Base-by-base conservation (phyloP, 2,113 vertebrate genomes). In the Seriola aureovittata region DNA sequence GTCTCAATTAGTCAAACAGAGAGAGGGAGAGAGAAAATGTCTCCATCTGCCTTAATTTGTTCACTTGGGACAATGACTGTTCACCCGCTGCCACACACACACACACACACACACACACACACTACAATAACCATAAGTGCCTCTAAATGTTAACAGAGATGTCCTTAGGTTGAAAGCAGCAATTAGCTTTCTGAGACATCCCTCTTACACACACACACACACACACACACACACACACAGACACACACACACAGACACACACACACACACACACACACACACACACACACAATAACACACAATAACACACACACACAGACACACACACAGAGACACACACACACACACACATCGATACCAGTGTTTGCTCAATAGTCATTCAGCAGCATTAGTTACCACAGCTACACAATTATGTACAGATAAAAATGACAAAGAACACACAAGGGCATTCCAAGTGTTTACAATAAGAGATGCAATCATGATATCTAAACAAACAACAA, bases 11-110 rank as follows among this genome's bases (percentile, higher is more conserved):
- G 46, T 72, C 59, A 70, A 19, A 71, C 5, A 55, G 29, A 29
- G 46, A 73, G n/a, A 55, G 29, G 34, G 62, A 34, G 58, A 70
- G 38, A 46, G 42, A 36, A 59, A 23, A 65, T 59, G 50, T 74
- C 71, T 88, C 59, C 63, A 76, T 38, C 78, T 67, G 46, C 40
- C 0, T 40, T 86, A 76, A 88, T 88, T 83, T 77, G 63, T 64
- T 77, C 72, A 72, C 38, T 75, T 74, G 75, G 71, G 78, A 81
- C 64, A 74, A 71, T 36, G 42, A 66, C 36, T 62, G 25, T 21
- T 69, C 59, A 63, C 38, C 6, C 2, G 34, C 13, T 42, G 23
- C 25, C 3, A 12, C 16, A 63, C 29, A 57, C 63, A 71, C 54
- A 71, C 54, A 65, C 52, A 0, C 62, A 55, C 48, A 58, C 57